Conservation (phyloP, 2,888 invertebrate species). For the Lasioglossum malachurum region DNA sequence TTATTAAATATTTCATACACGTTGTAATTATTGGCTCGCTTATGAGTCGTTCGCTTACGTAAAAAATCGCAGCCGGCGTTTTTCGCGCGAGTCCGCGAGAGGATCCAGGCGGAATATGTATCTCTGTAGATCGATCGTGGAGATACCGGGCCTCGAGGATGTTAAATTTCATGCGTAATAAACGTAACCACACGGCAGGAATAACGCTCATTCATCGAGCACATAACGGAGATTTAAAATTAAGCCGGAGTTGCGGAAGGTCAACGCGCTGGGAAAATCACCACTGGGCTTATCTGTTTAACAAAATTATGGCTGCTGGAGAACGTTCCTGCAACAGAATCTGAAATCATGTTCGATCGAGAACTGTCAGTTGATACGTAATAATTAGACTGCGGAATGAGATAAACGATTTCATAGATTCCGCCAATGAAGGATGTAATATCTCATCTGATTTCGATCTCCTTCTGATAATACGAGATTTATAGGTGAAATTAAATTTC, state of each 20-base stretch:
- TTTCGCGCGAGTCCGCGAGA: background rate
- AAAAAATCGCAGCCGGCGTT: constrained; percentile 35
- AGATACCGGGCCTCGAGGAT: constrained; percentile 14
- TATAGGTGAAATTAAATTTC: background rate
- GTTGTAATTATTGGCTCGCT: constrained; percentile 62
- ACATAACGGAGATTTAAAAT: background rate
- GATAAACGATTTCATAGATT: background rate
- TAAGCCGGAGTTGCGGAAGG: background rate
- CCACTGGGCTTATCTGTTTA: background rate
- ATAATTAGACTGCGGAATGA: background rate
- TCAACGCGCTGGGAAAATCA: background rate
- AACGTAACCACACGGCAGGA: background rate
- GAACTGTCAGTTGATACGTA: too few species aligned
- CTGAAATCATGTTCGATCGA: background rate
- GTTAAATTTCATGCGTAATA: constrained; percentile 11
- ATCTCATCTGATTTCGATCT: background rate
- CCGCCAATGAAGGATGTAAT: too few species aligned
- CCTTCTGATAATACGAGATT: background rate
- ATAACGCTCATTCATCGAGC: background rate
- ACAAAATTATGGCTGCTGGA: background rate
- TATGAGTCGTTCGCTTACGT: constrained; percentile 46
- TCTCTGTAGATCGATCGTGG: constrained; percentile 25
- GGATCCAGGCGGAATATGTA: constrained; percentile 1
- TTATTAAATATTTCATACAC: constrained; percentile 68
- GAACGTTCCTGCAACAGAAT: background rate